Base-by-base conservation (phyloP, 2,113 vertebrate genomes). In the Macquaria australasica region DNA sequence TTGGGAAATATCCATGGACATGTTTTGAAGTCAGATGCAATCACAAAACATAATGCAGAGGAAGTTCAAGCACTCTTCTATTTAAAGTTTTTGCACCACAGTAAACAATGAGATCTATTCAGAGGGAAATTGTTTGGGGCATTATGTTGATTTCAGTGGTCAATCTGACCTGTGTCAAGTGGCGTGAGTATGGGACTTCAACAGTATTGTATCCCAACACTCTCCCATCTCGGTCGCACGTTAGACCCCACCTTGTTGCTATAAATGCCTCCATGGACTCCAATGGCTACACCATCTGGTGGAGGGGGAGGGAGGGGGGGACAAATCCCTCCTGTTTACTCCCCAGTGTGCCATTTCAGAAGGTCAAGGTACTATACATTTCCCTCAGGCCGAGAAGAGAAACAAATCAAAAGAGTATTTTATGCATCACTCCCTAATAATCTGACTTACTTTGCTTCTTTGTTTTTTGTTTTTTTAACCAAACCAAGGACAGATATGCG, bases 231-330 rank as follows among this genome's bases (percentile, higher is more conserved):
- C 37, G 4, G 45, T 68, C 59, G 45, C 73, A 86, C 53, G 7
- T 77, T 34, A 60, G 73, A 84, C 93, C 86, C 77, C 91, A 80
- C 87, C 89, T 90, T 87, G 89, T 77, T 79, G 63, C 89, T 94
- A 85, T 76, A 88, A 92, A 87, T 87, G 87, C 70, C 86, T 86
- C 51, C 77, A 21, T 59, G 20, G 53, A 28, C 72, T 77, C 60
- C 69, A 88, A 92, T 87, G 81, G 87, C 11, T 86, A 73, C 69
- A 85, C 87, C 91, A 94, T 90, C 90, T 93, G 91, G 83, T 85
- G 68, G 68, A 66, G 28, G 64, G 76, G 56, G 79, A 41, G 23
- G 70, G 67, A 73, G 28, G 63, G 76, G 60, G 79, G 50, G 20
- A 64, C 20, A 69, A 76, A 86, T 81, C 68, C 63, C 81, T 63